Conservation (phyloP, 2,797 vertebrate genomes). For the Danio jaintianensis region DNA sequence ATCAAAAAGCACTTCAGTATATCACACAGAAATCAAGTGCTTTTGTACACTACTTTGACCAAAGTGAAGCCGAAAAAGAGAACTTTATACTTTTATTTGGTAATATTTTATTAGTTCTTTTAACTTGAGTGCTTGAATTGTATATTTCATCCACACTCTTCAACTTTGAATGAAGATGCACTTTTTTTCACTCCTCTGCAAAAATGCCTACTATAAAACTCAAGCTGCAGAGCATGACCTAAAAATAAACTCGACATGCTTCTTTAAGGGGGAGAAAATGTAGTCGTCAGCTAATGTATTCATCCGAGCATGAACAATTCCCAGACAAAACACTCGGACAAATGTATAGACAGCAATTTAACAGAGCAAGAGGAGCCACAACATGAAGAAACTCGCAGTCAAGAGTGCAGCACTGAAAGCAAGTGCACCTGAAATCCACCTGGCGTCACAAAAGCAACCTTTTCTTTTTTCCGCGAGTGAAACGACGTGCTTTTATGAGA, state of each 20-base stretch:
- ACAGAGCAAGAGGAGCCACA: slow-evolving; percentile 1
- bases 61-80: no score
- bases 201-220: neutral
- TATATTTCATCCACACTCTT: no score
- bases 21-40: no score
- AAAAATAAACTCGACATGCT: slow-evolving; percentile 34
- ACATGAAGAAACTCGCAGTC: neutral
- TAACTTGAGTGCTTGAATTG: no score
- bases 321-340: slow-evolving; percentile 15
- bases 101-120: no score
- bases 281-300: slow-evolving; percentile 29
- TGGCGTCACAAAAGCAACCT: slow-evolving; percentile 18
- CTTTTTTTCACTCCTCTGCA: neutral
- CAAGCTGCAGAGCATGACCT: slow-evolving; percentile 11
- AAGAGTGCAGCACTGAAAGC: neutral
- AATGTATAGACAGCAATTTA: slow-evolving; percentile 35
- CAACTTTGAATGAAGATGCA: neutral
- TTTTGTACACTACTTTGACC: no score
- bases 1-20: no score
- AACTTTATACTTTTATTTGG: no score
- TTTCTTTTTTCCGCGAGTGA: slow-evolving; percentile 16
- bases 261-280: slow-evolving; percentile 23
- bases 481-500: slow-evolving; percentile 37
- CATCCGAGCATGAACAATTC: slow-evolving; percentile 19
- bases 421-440: slow-evolving; percentile 38